Evolutionary conservation across 2,888 invertebrate species (phyloP), one percentile per base, ranked within the genome.

Genomic region (Schrankia costaestrigalis): DNA sequence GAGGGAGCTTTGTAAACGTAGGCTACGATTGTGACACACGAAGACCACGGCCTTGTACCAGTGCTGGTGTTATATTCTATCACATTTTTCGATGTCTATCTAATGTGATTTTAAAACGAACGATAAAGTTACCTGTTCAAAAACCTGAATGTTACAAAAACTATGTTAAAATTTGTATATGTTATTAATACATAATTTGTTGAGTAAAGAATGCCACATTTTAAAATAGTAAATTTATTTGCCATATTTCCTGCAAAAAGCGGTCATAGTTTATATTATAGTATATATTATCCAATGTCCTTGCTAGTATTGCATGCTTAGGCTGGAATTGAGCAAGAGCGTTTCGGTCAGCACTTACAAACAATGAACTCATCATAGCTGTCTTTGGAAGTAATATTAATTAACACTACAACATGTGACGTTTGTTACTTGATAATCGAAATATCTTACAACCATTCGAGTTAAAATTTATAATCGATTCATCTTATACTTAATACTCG

Each of bases 351-450:
- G 46, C 63, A 69, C 77, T 74, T 69, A 73, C 78, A 81, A 83
- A 83, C 80, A 82, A 81, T 81, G 80, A 78, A 80, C 81, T 78
- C 84, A 81, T 78, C 81, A 74, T 44, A 52, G 58, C 55, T 52
- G 61, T 62, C 71, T 70, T 55, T 62, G 57, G 63, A 64, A 63
- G 73, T 63, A 71, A 72, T 75, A 74, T 80, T 80, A 82, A 82
- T 78, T 81, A 64, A 55, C 59, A 56, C 58, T 63, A 62, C 54
- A 46, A 42, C 44, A 62, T 56, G 57, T 61, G 50, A 53, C 52
- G 53, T 48, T 5, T 35, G 52, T 50, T 62, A 56, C 60, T 56
- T 63, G 61, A 68, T 67, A 64, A 63, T 59, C 51, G 39, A 52
- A 34, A 13, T 12, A 4, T 23, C 3, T n/a, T n/a, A n/a, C n/a